Conservation (phyloP, 2,888 invertebrate species). For the Parnassius mnemosyne region DNA sequence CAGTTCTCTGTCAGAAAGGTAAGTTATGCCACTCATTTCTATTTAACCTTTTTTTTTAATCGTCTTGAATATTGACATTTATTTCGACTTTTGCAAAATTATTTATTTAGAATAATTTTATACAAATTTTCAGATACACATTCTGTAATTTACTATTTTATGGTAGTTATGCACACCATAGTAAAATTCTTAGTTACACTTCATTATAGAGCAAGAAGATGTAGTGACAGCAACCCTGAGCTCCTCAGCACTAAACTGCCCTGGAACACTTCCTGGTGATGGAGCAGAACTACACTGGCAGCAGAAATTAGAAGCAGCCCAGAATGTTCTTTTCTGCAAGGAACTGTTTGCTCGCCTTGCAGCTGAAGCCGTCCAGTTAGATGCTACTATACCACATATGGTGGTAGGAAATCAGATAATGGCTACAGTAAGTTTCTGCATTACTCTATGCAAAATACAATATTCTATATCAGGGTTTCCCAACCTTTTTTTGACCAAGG, state of each 20-base stretch:
- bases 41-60: slow-evolving; percentile 7
- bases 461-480: too few species aligned
- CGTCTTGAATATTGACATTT: too few species aligned
- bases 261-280: slow-evolving; percentile 81
- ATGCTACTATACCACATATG: slow-evolving; percentile 96
- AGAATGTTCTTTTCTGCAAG: slow-evolving; percentile 98
- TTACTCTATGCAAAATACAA: too few species aligned
- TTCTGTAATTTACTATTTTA: too few species aligned
- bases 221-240: slow-evolving; percentile 91
- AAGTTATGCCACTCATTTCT: slow-evolving; percentile 14
- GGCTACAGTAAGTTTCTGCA: slow-evolving; percentile 85
- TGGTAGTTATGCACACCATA: too few species aligned
- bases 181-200: too few species aligned
- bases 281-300: slow-evolving; percentile 93
- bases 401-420: slow-evolving; percentile 98
- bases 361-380: slow-evolving; percentile 95
- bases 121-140: too few species aligned
- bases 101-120: too few species aligned
- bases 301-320: slow-evolving; percentile 96
- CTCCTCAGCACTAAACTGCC: slow-evolving; percentile 85
- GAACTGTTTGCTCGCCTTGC: slow-evolving; percentile 96
- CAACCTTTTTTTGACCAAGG: too few species aligned
- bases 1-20: slow-evolving; percentile 96
- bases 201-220: slow-evolving; percentile 89
- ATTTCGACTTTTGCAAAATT: too few species aligned